Percentiles rank a stretch among this genome's conserved stretches.
Conservation (phyloP, 2,113 vertebrate genomes). For the Cyprinus carpio region DNA sequence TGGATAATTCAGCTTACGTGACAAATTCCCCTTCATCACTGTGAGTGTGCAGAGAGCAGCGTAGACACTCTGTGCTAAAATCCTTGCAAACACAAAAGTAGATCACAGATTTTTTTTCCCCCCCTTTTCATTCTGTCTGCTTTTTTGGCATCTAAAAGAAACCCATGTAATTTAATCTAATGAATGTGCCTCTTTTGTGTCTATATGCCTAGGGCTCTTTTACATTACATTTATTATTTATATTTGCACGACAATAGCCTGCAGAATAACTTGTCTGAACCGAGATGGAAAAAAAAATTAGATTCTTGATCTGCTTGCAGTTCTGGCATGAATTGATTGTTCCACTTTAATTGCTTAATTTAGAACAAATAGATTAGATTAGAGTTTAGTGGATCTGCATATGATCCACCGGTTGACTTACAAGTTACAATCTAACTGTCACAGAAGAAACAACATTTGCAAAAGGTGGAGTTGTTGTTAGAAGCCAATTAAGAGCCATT, state of each 20-base stretch:
- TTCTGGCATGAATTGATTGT: neutral
- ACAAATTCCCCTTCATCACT: slow-evolving; percentile 40
- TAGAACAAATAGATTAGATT: neutral
- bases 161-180: neutral
- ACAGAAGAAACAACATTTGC: slow-evolving; percentile 4
- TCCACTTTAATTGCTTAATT: neutral
- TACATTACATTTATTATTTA: neutral
- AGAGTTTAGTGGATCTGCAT: neutral
- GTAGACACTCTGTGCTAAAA: neutral
- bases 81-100: neutral
- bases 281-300: neutral
- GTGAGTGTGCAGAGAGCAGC: slow-evolving; percentile 7
- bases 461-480: slow-evolving; percentile 13
- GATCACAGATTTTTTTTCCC: neutral
- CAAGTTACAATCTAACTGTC: neutral
- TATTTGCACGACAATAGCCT: neutral
- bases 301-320: neutral
- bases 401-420: too few species aligned
- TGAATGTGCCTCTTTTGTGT: neutral
- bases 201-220: neutral
- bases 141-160: neutral
- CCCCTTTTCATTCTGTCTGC: neutral
- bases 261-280: neutral
- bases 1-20: slow-evolving; percentile 36
- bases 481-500: slow-evolving; percentile 14